Evolutionary conservation across 2,888 invertebrate genomes (phyloP), one percentile per base, ranked within the genome.

Genomic region (Andrena flavipes): DNA sequence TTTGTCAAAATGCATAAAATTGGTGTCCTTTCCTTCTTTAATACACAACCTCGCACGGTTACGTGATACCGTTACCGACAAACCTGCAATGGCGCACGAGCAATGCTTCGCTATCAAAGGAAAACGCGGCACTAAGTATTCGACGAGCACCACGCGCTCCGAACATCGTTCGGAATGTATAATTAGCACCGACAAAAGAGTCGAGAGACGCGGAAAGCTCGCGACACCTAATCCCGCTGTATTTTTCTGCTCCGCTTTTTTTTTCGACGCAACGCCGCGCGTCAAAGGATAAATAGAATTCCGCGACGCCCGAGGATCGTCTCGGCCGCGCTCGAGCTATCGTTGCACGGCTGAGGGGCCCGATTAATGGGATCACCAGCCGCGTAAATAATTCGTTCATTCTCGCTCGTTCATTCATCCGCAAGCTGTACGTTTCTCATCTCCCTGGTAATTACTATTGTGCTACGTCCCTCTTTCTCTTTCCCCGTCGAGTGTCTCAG

Each of bases 331-430:
- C 42, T 56, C 56, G 35, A 42, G 65, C 26, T 56, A 23, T 16
- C 42, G 35, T 26, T 16, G 7, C 35, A 64, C 26, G 60, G 33
- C n/a, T 8, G 30, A 23, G 35, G 20, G 7, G 26, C 35, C 0
- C 67, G 69, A 83, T 84, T 76, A 85, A 85, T 77, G 73, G 85
- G 84, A 84, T 76, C 81, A 77, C 74, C 78, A 71, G 54, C 76
- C 77, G 74, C 54, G 77, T 76, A 80, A 86, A 80, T 79, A 64
- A 73, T 71, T 65, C 63, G 56, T 65, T 71, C 68, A 35, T 76
- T 78, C 74, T 62, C 26, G 56, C 76, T 54, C 63, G 54, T 60
- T 65, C 79, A 79, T 82, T 80, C 77, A 76, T 80, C 70, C 64
- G 68, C 56, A 64, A 75, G 78, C 59, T 35, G 23, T 48, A 70